Evolutionary conservation across 2,797 vertebrate species (phyloP).

Genomic region (Podarcis siculus): DNA sequence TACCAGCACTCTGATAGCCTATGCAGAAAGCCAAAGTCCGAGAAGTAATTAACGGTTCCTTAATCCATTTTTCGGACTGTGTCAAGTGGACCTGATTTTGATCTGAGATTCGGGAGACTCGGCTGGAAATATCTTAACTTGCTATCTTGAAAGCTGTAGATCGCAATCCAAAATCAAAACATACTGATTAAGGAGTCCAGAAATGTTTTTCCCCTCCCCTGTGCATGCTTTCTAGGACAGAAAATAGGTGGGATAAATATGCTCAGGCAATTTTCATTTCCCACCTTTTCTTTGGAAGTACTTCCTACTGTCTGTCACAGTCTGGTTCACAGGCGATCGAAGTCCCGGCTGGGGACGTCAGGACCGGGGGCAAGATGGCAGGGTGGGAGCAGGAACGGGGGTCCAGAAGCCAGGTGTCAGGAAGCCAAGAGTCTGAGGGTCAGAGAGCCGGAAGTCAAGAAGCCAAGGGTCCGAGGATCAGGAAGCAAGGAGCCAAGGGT

Average conservation of each 20-base stretch:
- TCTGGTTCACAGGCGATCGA: too few species aligned
- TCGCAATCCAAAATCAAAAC: neutral
- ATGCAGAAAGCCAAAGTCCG: neutral
- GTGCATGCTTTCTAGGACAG: neutral
- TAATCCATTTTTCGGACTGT: neutral
- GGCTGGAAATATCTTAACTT: neutral
- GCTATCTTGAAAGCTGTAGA: neutral
- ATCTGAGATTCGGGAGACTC: neutral
- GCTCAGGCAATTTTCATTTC: neutral
- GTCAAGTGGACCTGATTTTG: neutral
- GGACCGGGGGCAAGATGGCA: too few species aligned
- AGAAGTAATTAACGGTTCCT: conserved; percentile 3
- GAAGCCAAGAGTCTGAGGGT: too few species aligned
- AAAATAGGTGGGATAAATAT: neutral
- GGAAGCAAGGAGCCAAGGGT: too few species aligned
- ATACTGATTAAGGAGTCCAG: neutral
- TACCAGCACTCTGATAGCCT: neutral
- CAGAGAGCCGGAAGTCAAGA: too few species aligned
- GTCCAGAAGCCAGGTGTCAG: too few species aligned
- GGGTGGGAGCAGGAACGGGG: too few species aligned
- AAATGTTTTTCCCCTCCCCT: neutral
- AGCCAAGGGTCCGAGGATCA: too few species aligned
- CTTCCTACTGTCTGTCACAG: too few species aligned
- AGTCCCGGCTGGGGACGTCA: too few species aligned
- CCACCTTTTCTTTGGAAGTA: too few species aligned